phyloP scores from a whole-genome alignment of 2,888 invertebrate species.

The Drosophila mayaguana region DNA sequence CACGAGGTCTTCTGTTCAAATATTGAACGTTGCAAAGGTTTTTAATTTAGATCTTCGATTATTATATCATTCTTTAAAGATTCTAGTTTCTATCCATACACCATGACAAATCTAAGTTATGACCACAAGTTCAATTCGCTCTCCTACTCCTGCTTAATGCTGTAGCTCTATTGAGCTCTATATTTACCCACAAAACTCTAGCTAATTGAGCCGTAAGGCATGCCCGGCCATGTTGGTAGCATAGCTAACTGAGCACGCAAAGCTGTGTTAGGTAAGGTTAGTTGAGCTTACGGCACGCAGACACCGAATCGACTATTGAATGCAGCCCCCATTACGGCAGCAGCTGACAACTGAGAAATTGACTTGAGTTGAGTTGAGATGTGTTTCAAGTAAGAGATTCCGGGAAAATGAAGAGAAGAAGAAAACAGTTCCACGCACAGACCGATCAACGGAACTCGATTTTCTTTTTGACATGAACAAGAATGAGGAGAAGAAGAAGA shows the following conservation, averaged over 20 bases:
- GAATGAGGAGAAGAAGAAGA: conserved; percentile 19
- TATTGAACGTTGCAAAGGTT: neutral
- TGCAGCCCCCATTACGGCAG: conserved; percentile 50
- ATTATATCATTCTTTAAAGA: neutral
- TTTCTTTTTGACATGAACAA: conserved; percentile 38
- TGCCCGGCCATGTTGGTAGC: conserved; percentile 58
- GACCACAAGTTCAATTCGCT: neutral
- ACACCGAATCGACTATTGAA: conserved; percentile 9
- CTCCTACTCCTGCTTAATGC: too few relatives aligned
- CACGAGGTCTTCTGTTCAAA: too few relatives aligned
- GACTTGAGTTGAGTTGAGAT: conserved; percentile 24
- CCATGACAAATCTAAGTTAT: neutral
- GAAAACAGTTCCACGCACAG: conserved; percentile 30
- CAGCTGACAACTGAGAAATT: conserved; percentile 53
- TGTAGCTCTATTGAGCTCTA: conserved; percentile 1
- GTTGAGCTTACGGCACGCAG: conserved; percentile 30
- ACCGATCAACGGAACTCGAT: conserved; percentile 48
- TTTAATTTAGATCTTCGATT: neutral
- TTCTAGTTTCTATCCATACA: neutral
- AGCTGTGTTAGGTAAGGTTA: conserved; percentile 17
- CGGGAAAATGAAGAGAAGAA: conserved; percentile 38
- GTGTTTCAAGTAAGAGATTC: conserved; percentile 29
- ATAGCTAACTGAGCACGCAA: conserved; percentile 64
- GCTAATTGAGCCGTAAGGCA: conserved; percentile 61
- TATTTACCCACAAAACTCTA: conserved; percentile 20